Conservation (phyloP, 1,140 invertebrate species). For the Adoxophyes honmai region DNA sequence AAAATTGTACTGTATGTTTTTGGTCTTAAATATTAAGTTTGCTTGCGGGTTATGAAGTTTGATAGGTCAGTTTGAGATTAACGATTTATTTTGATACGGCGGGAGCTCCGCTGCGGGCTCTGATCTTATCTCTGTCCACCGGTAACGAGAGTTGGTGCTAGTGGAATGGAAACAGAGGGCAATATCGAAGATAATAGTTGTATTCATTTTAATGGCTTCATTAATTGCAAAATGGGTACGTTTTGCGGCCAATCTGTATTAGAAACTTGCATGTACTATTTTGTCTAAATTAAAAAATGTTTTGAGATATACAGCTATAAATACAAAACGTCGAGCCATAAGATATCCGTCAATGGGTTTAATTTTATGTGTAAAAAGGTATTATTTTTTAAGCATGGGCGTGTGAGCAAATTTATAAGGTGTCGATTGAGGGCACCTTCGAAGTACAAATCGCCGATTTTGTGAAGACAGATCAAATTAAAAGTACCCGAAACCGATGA, state of each 20-base stretch:
- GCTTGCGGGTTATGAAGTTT: background rate
- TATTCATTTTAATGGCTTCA: background rate
- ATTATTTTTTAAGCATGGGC: too few species aligned
- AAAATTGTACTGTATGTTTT: background rate
- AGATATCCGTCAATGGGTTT: too few species aligned
- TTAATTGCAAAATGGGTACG: background rate
- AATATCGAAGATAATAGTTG: constrained; percentile 22
- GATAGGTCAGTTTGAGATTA: constrained; percentile 12
- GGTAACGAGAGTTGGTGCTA: constrained; percentile 58
- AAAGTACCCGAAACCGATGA: too few species aligned
- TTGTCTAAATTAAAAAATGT: too few species aligned
- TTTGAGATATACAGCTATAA: too few species aligned
- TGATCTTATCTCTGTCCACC: constrained; percentile 54
- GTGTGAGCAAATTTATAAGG: too few species aligned
- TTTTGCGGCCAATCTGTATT: background rate
- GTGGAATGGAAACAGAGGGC: constrained; percentile 44
- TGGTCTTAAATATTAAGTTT: background rate
- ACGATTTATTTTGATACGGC: constrained; percentile 16
- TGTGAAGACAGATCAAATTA: too few species aligned
- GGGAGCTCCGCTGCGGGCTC: constrained; percentile 31
- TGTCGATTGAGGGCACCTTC: too few species aligned
- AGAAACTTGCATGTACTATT: background rate
- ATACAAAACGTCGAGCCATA: too few species aligned
- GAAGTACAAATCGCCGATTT: too few species aligned
- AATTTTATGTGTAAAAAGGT: too few species aligned